Evolutionary conservation across 2,888 invertebrate genomes (phyloP).

Genomic region (Melieria omissa): DNA sequence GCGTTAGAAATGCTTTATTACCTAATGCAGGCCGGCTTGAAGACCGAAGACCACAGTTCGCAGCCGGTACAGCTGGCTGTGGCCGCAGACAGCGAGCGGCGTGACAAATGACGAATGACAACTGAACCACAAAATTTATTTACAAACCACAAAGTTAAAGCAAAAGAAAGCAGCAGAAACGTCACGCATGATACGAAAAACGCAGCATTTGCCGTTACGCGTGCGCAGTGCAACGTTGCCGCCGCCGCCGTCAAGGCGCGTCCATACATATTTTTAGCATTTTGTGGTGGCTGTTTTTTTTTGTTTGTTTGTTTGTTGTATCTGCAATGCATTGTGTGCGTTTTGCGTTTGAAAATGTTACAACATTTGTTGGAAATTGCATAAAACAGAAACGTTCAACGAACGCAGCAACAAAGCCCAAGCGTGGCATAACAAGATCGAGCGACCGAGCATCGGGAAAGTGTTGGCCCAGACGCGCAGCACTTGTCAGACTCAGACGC

Average conservation of each 20-base stretch:
- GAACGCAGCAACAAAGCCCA: too few species aligned
- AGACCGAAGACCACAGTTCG: slow-evolving; percentile 4
- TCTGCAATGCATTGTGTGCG: slow-evolving; percentile 4
- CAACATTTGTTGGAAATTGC: neutral
- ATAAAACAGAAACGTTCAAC: neutral
- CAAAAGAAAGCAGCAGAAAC: neutral
- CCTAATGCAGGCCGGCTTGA: neutral
- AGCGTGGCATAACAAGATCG: too few species aligned
- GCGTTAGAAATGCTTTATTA: slow-evolving; percentile 36
- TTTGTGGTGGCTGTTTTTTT: neutral
- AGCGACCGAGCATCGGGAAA: too few species aligned
- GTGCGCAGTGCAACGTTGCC: slow-evolving; percentile 26
- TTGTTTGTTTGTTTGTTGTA: slow-evolving; percentile 1
- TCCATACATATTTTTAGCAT: slow-evolving; percentile 1
- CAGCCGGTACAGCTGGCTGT: neutral
- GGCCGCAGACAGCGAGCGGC: neutral
- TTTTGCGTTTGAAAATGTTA: neutral
- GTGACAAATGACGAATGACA: slow-evolving; percentile 1
- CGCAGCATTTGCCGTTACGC: slow-evolving; percentile 2
- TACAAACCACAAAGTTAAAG: neutral
- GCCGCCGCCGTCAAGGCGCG: slow-evolving; percentile 6
- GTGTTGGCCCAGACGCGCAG: too few species aligned
- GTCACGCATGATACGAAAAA: neutral
- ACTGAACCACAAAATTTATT: slow-evolving; percentile 8
- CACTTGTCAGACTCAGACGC: too few species aligned